These are phyloP conservation scores for Chironomus tentans DNA, from an alignment of 2,888 invertebrate species.

Conservation along the genomic window DNA sequence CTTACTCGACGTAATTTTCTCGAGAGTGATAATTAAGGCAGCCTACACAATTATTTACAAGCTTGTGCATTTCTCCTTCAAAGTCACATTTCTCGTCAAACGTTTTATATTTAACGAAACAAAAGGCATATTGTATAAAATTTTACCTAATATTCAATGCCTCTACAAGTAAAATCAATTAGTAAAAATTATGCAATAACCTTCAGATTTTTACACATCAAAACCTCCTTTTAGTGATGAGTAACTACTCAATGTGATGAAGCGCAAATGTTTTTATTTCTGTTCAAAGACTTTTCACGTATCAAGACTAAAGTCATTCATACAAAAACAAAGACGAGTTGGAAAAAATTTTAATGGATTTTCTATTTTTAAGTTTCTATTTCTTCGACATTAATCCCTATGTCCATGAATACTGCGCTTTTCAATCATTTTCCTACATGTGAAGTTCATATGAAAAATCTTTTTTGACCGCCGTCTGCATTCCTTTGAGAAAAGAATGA, in stretches of 20 bases:
- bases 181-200: not conserved
- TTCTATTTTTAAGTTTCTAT: constrained; percentile 8
- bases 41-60: no score
- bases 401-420: not conserved
- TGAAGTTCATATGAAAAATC: not conserved
- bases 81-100: no score
- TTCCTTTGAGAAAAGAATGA: no score
- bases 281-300: not conserved
- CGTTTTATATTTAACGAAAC: no score
- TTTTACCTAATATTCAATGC: not conserved
- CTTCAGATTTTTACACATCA: not conserved
- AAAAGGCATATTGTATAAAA: no score
- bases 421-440: not conserved
- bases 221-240: not conserved
- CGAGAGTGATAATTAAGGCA: no score
- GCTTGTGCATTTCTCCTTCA: no score
- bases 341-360: constrained; percentile 22
- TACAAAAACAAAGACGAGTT: not conserved
- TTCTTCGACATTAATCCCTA: no score
- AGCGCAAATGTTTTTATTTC: not conserved
- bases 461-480: no score
- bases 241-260: no score
- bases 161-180: not conserved
- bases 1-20: no score
- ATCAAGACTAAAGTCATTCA: not conserved